These are phyloP conservation scores for Xylocampa areola DNA, from an alignment of 2,888 invertebrate species.

Conservation along the genomic window DNA sequence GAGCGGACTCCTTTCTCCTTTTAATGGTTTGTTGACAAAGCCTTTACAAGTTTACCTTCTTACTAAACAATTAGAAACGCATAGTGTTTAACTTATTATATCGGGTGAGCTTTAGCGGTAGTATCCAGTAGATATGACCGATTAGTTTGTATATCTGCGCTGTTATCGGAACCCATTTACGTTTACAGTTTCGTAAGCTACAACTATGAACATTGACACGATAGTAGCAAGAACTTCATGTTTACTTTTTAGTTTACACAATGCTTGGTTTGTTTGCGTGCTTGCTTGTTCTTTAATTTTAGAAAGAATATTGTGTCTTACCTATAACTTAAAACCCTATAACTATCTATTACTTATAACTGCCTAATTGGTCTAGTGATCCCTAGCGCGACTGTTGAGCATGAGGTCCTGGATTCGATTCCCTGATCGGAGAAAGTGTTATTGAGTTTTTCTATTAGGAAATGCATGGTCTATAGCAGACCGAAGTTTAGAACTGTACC, in stretches of 20 bases:
- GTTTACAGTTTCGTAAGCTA: conserved; percentile 2
- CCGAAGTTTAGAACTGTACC: too few relatives aligned
- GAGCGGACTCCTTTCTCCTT: conserved; percentile 34
- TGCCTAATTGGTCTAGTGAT: too few relatives aligned
- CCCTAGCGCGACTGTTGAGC: too few relatives aligned
- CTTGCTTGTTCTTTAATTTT: too few relatives aligned
- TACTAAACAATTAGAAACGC: conserved; percentile 48
- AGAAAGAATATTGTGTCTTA: too few relatives aligned
- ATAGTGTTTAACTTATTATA: conserved; percentile 41
- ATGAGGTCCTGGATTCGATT: too few relatives aligned
- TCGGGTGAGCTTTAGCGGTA: conserved; percentile 21
- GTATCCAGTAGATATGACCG: conserved; percentile 11
- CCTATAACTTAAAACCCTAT: too few relatives aligned
- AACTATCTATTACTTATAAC: too few relatives aligned
- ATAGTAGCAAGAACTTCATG: not conserved
- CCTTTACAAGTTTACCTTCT: conserved; percentile 20
- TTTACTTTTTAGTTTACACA: not conserved
- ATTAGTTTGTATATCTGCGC: conserved; percentile 2
- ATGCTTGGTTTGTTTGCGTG: too few relatives aligned
- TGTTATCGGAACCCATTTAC: conserved; percentile 3
- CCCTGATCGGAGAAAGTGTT: too few relatives aligned
- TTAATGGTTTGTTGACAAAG: conserved; percentile 48
- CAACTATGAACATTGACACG: not conserved
- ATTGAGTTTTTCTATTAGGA: too few relatives aligned
- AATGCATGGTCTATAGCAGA: too few relatives aligned